Conservation (phyloP, 2,888 invertebrate species). For the Didymodactylos carnosus region DNA sequence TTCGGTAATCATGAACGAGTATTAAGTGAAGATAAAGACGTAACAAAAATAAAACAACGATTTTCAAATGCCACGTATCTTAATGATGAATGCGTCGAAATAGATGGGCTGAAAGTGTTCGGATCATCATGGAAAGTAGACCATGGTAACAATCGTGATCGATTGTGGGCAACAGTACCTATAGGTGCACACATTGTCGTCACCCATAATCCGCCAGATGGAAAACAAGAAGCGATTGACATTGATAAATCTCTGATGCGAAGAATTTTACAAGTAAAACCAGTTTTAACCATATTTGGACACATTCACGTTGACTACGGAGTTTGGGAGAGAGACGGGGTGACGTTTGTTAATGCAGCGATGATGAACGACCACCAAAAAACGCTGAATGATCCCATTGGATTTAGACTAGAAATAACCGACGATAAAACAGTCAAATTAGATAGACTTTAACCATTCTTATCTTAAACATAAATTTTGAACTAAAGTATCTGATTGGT, state of each 20-base stretch:
- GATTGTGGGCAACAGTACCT: background rate
- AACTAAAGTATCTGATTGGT: too few relatives aligned
- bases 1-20: background rate
- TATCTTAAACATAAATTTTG: too few relatives aligned
- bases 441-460: too few relatives aligned
- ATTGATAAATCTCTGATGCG: background rate
- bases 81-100: background rate
- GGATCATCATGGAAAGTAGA: background rate
- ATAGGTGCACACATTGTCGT: background rate
- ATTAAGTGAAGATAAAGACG: background rate
- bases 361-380: too few relatives aligned
- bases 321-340: background rate
- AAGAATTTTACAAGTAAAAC: background rate
- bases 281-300: background rate
- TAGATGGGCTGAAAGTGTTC: background rate
- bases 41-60: background rate
- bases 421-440: background rate
- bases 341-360: background rate
- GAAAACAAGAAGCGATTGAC: background rate
- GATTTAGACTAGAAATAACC: background rate
- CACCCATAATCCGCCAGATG: background rate
- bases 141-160: too few relatives aligned
- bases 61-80: too few relatives aligned
- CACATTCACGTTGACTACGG: background rate
- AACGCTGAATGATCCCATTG: background rate